Base-by-base conservation (phyloP, 2,888 invertebrate species). In the Campoplex nolae region DNA sequence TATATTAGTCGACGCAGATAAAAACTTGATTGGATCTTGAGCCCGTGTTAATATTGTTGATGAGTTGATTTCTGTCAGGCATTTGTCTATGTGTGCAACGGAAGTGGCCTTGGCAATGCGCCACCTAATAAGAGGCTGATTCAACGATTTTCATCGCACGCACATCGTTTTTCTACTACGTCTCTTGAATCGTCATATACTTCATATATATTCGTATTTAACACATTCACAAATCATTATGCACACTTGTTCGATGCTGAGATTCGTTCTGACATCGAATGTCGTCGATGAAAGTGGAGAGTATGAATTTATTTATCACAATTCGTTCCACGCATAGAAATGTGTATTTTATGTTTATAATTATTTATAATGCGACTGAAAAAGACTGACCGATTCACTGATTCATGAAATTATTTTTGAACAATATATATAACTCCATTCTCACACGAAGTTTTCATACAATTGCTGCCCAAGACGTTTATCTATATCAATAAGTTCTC, bases 81-180 rank as follows among this genome's bases (percentile, higher is more conserved):
- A 35, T 75, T 45, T 84, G 67, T 68, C 35, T 32, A 35, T 35
- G 56, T 76, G 45, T 74, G 82, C 74, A 84, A 68, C 51, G 81
- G 38, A 54, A 76, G 78, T 81, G 88, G 68, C 86, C 88, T 86
- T 88, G 88, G 86, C 88, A 86, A 80, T 88, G 84, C 62, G 83
- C 81, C 84, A 88, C 81, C 83, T 86, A 88, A 88, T 83, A 86
- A 88, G 84, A 73, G 62, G 76, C 88, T 88, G 86, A 88, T 88
- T 88, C 88, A 84, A 86, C 84, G 84, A 83, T 84, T 86, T 88
- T 83, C 78, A 83, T 75, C 74, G 79, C 73, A 68, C 76, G 62
- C 76, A 77, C 83, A 77, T 78, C 77, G 70, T 70, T 76, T 68
- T 62, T 75, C 73, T 74, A 58, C 84, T 86, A 77, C 84, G 88